Conservation (phyloP, 2,888 invertebrate genomes). For the Synanthedon formicaeformis region DNA sequence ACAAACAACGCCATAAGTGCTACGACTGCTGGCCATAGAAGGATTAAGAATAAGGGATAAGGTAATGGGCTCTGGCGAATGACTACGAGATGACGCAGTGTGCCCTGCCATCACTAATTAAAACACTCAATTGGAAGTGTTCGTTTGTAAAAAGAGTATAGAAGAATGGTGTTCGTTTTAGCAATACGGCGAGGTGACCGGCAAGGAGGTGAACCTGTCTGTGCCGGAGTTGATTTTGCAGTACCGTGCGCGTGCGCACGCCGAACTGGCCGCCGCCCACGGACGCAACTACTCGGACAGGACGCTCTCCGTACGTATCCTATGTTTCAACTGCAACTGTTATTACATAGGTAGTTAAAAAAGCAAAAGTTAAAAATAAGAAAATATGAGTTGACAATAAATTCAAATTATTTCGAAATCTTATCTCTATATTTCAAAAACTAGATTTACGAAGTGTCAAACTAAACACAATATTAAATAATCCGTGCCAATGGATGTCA, state of each 20-base stretch:
- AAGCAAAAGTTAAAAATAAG: neutral
- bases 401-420: too few relatives aligned
- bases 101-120: too few relatives aligned
- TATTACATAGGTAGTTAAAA: neutral
- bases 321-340: neutral
- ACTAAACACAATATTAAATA: neutral
- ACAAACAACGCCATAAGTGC: too few relatives aligned
- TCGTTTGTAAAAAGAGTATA: too few relatives aligned
- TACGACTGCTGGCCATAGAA: too few relatives aligned
- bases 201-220: constrained; percentile 73
- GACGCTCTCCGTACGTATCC: constrained; percentile 47
- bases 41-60: too few relatives aligned
- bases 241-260: constrained; percentile 81
- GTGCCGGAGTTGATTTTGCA: constrained; percentile 82
- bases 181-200: constrained; percentile 91
- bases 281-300: constrained; percentile 77
- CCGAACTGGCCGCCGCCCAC: constrained; percentile 81
- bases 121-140: too few relatives aligned
- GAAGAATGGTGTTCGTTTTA: constrained; percentile 24
- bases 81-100: too few relatives aligned
- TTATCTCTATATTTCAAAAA: too few relatives aligned
- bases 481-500: neutral
- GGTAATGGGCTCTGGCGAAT: too few relatives aligned
- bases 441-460: too few relatives aligned
- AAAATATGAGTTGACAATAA: too few relatives aligned